Evolutionary conservation across 1,140 invertebrate genomes (phyloP).

Genomic region (Delia radicum): DNA sequence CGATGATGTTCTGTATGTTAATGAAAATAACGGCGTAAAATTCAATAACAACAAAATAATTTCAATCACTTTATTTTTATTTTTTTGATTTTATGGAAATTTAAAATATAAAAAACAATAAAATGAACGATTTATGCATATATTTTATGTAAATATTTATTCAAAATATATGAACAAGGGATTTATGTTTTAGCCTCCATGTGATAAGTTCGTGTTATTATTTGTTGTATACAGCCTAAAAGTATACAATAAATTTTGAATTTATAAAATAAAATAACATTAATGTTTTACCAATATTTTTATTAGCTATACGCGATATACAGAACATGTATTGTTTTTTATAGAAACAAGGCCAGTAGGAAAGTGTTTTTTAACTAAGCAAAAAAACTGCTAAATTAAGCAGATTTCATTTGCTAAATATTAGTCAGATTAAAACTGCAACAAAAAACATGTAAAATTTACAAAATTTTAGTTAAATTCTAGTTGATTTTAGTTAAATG

Average conservation of each 20-base stretch:
- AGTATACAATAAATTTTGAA: background rate
- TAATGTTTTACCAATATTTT: background rate
- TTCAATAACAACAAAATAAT: background rate
- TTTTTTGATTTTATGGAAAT: background rate
- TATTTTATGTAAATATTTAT: conserved; percentile 3
- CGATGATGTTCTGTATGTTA: background rate
- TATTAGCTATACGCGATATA: background rate
- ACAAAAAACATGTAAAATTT: too few relatives aligned
- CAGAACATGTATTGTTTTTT: too few relatives aligned
- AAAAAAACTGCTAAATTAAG: too few relatives aligned
- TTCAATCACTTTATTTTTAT: background rate
- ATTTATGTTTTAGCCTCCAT: background rate
- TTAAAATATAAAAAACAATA: background rate
- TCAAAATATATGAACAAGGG: background rate
- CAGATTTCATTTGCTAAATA: too few relatives aligned
- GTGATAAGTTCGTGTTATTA: background rate
- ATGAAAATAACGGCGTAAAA: background rate
- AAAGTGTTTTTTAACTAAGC: too few relatives aligned
- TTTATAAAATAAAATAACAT: background rate
- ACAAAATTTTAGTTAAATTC: too few relatives aligned
- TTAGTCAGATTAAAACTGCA: too few relatives aligned
- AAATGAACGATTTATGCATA: background rate
- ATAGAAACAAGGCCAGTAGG: too few relatives aligned
- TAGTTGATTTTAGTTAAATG: too few relatives aligned
- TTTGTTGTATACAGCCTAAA: background rate